Base-by-base conservation (phyloP, 1,140 invertebrate genomes). In the Drosophila dunni region DNA sequence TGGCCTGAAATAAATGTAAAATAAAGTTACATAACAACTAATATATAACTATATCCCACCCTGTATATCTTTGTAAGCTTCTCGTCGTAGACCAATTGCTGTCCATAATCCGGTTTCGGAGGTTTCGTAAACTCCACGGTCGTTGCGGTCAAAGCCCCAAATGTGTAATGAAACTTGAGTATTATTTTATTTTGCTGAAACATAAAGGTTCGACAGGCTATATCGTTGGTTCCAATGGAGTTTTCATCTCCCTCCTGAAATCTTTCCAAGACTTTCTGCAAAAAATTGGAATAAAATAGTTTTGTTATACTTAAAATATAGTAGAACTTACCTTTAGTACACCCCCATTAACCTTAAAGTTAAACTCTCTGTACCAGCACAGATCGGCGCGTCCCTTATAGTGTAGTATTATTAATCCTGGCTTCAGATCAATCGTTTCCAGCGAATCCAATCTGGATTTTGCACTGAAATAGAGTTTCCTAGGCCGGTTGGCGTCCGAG, bases 141-240 rank as follows among this genome's bases (percentile, higher is more conserved):
- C 1, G 95, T 94, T 57, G 95, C 95, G 0, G 95, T 95, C 1
- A 96, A 93, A 65, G 94, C 94, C n/a, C 94, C 94, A 57, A 94
- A 93, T 0, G 93, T 94, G 68, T 96, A 96, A 84, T 96, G 96
- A 88, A 94, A 96, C 57, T 95, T 93, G 0, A 97, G 66, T 15
- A 93, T 91, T 67, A 96, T 96, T 76, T 95, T 94, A 38, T 95
- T 94, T 0, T 94, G 93, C 29, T 92, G 82, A 2, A 96, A 93
- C 51, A 93, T 92, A 78, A 96, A 96, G 50, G 94, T 94, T 40
- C 94, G 94, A n/a, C 94, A 93, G 13, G 95, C 95, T 15, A 97
- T 93, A 63, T 97, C 95, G 34, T 56, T 83, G 8, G 13, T 20
- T 7, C 54, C 66, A n/a, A 88, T 46, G 15, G 83, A 77, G 58